Evolutionary conservation across 2,113 vertebrate species (phyloP).

Genomic region (Brachyhypopomus occidentalis): DNA sequence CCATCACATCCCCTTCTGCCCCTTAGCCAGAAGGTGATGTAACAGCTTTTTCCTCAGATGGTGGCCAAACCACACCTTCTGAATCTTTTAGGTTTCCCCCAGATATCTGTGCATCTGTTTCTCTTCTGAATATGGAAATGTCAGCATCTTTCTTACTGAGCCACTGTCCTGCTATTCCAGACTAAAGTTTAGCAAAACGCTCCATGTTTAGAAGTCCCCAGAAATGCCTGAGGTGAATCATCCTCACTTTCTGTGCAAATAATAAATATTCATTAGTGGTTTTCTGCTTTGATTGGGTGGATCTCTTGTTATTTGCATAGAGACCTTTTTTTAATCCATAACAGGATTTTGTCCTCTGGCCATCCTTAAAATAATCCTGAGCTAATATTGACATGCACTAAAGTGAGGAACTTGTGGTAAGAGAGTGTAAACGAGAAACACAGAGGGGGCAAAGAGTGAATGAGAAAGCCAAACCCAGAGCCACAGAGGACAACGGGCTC

Average conservation of each 20-base stretch:
- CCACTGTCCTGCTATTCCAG: too few species aligned
- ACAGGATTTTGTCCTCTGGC: not conserved
- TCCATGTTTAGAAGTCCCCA: not conserved
- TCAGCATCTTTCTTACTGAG: too few species aligned
- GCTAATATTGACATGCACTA: slow-evolving; percentile 34
- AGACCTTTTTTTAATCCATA: not conserved
- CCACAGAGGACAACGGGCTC: not conserved
- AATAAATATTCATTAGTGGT: not conserved
- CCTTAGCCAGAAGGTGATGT: too few species aligned
- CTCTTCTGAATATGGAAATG: too few species aligned
- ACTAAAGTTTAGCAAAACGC: not conserved
- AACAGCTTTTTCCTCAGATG: too few species aligned
- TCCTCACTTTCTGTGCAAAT: not conserved
- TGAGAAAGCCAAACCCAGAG: slow-evolving; percentile 19
- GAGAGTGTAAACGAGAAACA: not conserved
- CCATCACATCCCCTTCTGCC: too few species aligned
- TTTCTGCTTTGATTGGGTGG: not conserved
- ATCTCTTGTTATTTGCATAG: not conserved
- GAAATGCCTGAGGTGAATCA: not conserved
- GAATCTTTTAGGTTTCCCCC: too few species aligned
- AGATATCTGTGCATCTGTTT: too few species aligned
- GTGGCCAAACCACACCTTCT: too few species aligned
- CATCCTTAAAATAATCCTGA: slow-evolving; percentile 34
- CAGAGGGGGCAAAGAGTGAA: slow-evolving; percentile 27
- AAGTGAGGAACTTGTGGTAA: slow-evolving; percentile 3